Evolutionary conservation across 2,113 vertebrate genomes (phyloP).

Genomic region (Brachionichthys hirsutus): DNA sequence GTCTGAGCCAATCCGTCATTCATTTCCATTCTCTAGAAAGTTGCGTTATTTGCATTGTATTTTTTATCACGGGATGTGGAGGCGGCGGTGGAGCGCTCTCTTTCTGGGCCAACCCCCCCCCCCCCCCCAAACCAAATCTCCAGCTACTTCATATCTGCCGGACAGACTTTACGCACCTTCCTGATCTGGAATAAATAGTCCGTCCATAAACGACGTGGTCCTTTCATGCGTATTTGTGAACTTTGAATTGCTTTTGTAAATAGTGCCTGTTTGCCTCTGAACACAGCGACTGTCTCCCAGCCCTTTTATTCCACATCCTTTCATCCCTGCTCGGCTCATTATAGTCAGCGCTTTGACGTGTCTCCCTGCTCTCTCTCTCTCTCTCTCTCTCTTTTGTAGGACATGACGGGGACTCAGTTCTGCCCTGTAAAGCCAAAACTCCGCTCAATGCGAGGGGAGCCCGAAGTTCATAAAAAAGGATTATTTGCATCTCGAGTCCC

Average conservation of each 20-base stretch:
- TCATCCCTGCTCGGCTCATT: slow-evolving; percentile 56
- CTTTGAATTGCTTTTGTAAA: slow-evolving; percentile 14
- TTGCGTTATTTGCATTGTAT: slow-evolving; percentile 46
- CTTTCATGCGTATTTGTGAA: slow-evolving; percentile 5
- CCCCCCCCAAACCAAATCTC: slow-evolving; percentile 26
- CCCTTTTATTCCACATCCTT: slow-evolving; percentile 39
- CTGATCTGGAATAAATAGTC: neutral
- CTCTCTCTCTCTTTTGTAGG: slow-evolving; percentile 72
- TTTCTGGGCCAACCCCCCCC: slow-evolving; percentile 16
- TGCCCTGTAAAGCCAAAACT: slow-evolving; percentile 67
- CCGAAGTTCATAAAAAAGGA: slow-evolving; percentile 79
- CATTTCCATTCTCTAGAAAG: no score
- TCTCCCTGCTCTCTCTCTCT: slow-evolving; percentile 69
- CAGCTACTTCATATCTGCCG: slow-evolving; percentile 22
- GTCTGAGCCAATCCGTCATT: no score
- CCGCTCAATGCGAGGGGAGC: slow-evolving; percentile 72
- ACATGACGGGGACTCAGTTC: slow-evolving; percentile 77
- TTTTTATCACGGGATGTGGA: slow-evolving; percentile 45
- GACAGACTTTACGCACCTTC: slow-evolving; percentile 21
- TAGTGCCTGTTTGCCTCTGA: slow-evolving; percentile 36
- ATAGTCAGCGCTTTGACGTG: slow-evolving; percentile 65
- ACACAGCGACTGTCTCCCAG: slow-evolving; percentile 42
- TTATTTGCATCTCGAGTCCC: slow-evolving; percentile 79
- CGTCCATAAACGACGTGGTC: neutral
- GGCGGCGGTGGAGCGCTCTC: neutral